phyloP scores from a whole-genome alignment of 2,113 vertebrate species.

The Beaufortia kweichowensis region DNA sequence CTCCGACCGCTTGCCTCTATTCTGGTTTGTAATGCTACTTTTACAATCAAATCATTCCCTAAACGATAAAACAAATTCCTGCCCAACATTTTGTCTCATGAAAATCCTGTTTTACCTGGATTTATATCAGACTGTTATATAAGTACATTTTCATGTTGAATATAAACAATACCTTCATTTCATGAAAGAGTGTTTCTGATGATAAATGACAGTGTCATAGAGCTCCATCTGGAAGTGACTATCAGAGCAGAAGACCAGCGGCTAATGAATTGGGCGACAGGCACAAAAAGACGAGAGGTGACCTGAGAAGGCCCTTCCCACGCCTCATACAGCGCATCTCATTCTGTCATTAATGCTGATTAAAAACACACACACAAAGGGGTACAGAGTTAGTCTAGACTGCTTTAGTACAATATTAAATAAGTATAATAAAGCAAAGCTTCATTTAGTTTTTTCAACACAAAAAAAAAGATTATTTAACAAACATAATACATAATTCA shows the following conservation, averaged over 20 bases:
- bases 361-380: neutral
- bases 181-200: slow-evolving; percentile 48
- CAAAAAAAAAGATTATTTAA: no score
- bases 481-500: no score
- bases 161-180: slow-evolving; percentile 6
- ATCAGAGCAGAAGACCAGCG: slow-evolving; percentile 47
- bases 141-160: slow-evolving; percentile 18
- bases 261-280: slow-evolving; percentile 53
- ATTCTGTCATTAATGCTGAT: slow-evolving; percentile 13
- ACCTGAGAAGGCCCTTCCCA: slow-evolving; percentile 51
- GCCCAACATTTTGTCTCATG: neutral
- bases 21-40: neutral
- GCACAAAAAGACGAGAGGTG: slow-evolving; percentile 38
- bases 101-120: no score
- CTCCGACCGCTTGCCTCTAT: neutral
- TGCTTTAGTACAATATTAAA: neutral
- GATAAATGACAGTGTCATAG: slow-evolving; percentile 57
- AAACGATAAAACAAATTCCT: neutral
- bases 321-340: slow-evolving; percentile 38
- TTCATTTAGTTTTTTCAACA: no score
- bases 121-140: neutral
- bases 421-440: neutral
- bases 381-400: neutral
- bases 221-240: slow-evolving; percentile 60
- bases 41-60: neutral